Percentiles rank a stretch among this genome's conserved stretches.
These are phyloP conservation scores for Vireo griseus DNA, from an alignment of 2,797 vertebrate genomes.

Conservation along the genomic window DNA sequence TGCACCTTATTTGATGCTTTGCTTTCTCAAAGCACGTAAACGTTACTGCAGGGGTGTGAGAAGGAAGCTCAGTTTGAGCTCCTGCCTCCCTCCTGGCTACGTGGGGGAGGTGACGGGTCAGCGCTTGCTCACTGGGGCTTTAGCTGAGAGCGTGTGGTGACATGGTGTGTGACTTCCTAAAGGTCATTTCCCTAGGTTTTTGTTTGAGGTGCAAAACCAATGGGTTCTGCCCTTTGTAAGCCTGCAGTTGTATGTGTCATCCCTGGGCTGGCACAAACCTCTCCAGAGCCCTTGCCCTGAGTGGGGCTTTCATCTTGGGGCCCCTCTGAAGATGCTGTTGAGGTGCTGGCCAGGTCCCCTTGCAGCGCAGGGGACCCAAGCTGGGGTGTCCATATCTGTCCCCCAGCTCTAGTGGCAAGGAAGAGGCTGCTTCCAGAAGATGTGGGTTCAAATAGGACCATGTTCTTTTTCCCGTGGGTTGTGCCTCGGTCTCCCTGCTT, in stretches of 20 bases:
- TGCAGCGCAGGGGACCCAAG: not conserved
- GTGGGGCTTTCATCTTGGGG: rapidly evolving
- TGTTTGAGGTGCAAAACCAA: not conserved
- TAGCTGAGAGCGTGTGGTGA: rapidly evolving
- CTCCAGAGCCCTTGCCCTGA: too few relatives aligned
- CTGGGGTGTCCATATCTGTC: rapidly evolving
- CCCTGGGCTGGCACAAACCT: not conserved
- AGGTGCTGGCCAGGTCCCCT: not conserved
- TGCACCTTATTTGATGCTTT: rapidly evolving
- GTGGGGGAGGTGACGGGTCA: rapidly evolving
- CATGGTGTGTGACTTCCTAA: rapidly evolving
- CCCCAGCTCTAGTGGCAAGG: not conserved
- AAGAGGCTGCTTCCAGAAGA: not conserved
- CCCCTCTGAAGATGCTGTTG: not conserved
- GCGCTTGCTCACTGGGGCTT: not conserved
- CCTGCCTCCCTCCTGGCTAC: rapidly evolving
- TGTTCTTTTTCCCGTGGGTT: not conserved
- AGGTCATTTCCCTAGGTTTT: not conserved
- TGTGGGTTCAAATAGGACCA: rapidly evolving
- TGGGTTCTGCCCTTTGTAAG: not conserved
- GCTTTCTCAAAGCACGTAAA: not conserved
- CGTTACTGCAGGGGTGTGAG: not conserved
- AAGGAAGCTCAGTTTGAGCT: not conserved
- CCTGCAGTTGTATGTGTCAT: rapidly evolving
- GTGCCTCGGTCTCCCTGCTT: not conserved